Base-by-base conservation (phyloP, 2,888 invertebrate genomes). In the Anorthoa munda region DNA sequence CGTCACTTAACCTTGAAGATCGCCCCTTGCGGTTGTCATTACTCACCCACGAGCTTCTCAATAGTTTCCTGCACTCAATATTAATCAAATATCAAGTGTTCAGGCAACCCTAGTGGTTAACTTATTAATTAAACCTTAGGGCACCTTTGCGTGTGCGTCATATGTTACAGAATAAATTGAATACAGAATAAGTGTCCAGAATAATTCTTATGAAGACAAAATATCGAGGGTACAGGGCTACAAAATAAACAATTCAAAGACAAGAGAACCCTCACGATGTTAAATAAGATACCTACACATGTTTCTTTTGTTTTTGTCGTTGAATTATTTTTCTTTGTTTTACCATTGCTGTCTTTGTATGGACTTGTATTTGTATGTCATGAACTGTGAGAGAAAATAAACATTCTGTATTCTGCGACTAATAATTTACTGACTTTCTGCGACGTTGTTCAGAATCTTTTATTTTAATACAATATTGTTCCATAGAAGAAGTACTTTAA, bases 221-320 rank as follows among this genome's bases (percentile, higher is more conserved):
- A 86, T 85, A 89, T 88, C 72, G 84, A 87, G 83, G 84, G 84
- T 85, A 86, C 82, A 67, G 69, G 74, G 76, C 79, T 84, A 87
- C 82, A 82, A 88, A 90, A 89, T 87, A 88, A 89, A 88, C 85
- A 86, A 88, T 87, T 87, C 88, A 89, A 86, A 87, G 77, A 84
- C 75, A 64, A 73, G 71, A 65, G 72, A 73, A 82, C 82, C 78
- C 65, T 77, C 73, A n/a, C 72, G 23, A 83, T 67, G 79, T 83
- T 77, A 84, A 87, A 86, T 86, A 86, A 80, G 68, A 87, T 79
- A 79, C 69, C 53, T 69, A 76, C 68, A 81, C 31, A 81, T 72
- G 84, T 76, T 82, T 21, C 80, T 79, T 82, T 87, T 78, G 73
- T 87, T 83, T 79, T 73, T 72, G 64, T 75, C 60, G 56, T 78